phyloP scores from a whole-genome alignment of 2,888 invertebrate species.

The Microplitis manilae region DNA sequence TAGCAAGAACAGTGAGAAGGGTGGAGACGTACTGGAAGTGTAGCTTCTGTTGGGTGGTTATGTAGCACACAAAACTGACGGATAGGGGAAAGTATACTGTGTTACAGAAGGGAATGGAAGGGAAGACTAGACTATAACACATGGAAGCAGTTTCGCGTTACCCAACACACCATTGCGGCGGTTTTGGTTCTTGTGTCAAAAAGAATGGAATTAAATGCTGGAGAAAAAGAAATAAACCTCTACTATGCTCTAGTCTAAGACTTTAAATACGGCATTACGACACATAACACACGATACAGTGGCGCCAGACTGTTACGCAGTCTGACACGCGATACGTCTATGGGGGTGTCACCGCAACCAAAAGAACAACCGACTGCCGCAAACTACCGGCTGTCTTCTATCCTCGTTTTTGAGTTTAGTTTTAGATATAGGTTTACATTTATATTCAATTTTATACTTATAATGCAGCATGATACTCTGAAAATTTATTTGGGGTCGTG shows the following conservation, averaged over 20 bases:
- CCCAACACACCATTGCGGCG: slow-evolving; percentile 1
- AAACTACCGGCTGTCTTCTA: slow-evolving; percentile 20
- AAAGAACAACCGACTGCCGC: slow-evolving; percentile 27
- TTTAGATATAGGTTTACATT: neutral
- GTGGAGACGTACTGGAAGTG: too few relatives aligned
- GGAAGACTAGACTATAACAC: neutral
- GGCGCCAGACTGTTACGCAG: slow-evolving; percentile 66
- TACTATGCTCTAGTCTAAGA: slow-evolving; percentile 16
- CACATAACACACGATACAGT: slow-evolving; percentile 57
- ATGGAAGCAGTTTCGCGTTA: slow-evolving; percentile 13
- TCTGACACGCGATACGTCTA: slow-evolving; percentile 68
- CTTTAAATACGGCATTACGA: slow-evolving; percentile 50
- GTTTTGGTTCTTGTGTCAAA: slow-evolving; percentile 11
- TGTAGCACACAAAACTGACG: too few relatives aligned
- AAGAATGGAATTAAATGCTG: slow-evolving; percentile 14
- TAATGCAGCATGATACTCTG: too few relatives aligned
- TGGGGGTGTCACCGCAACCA: slow-evolving; percentile 58
- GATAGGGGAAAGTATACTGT: neutral
- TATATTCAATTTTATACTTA: too few relatives aligned
- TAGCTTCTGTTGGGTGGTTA: too few relatives aligned
- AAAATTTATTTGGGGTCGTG: too few relatives aligned
- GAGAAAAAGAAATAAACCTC: neutral
- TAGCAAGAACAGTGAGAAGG: too few relatives aligned
- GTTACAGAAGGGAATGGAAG: neutral
- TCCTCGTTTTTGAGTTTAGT: neutral